Evolutionary conservation across 2,888 invertebrate genomes (phyloP), one percentile per base, ranked within the genome.

Genomic region (Flexamia atlantica): DNA sequence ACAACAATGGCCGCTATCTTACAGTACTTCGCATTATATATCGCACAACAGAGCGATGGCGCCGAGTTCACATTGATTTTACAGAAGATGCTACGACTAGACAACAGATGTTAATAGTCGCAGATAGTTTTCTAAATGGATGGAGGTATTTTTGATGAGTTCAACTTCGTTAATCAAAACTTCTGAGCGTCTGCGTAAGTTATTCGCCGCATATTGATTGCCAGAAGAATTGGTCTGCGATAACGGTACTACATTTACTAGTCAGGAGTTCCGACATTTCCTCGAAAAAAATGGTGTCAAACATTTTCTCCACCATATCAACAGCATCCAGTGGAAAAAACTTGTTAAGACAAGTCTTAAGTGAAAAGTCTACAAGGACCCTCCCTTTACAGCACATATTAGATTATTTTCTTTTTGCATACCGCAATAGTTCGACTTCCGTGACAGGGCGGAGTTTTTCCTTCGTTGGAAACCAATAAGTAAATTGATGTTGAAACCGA

Each of bases 41-140:
- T n/a, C n/a, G n/a, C n/a, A n/a, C n/a, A n/a, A n/a, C n/a, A n/a
- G n/a, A n/a, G n/a, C n/a, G 46, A 14, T 50, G 79, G 79, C 46
- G 23, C 4, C 3, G 46, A 10, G 25, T 79, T 28, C 79, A 79
- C 57, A 79, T 79, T 46, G 79, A 79, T 50, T 46, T 17, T 50
- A 30, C 57, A 1, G 79, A 79, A 9, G 68, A 68, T 68, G 4
- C 68, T 2, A 46, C 5, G 0, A n/a, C 50, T 9, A 79, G 32
- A 23, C 32, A 30, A 25, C 28, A 79, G 50, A 79, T 79, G 79
- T 50, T 79, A 1, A 46, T 79, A 30, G 17, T 50, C 3, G 32
- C 50, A 14, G 79, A 79, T 20, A 53, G 30, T 79, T 79, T 53
- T 50, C 50, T 1, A 79, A 79, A 25, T 79, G 50, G 79, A 9